Conservation (phyloP, 1,140 invertebrate genomes). For the Caligus rogercresseyi region DNA sequence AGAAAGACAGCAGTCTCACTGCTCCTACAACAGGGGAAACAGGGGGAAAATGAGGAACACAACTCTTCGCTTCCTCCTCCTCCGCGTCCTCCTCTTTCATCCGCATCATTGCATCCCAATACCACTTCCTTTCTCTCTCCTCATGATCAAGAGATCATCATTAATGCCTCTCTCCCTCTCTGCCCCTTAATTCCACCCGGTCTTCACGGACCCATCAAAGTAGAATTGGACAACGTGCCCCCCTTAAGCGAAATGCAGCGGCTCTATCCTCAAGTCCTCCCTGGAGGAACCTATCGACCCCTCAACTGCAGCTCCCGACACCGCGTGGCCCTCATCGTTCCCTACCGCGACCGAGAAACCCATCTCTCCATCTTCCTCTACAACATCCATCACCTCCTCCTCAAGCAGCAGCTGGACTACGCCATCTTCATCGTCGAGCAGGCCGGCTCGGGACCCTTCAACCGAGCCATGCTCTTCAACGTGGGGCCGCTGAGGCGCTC, state of each 20-base stretch:
- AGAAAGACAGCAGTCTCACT: no score
- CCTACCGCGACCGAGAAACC: slow-evolving; percentile 60
- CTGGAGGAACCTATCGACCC: slow-evolving; percentile 59
- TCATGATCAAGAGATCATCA: neutral
- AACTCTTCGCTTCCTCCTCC: no score
- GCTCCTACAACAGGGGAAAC: no score
- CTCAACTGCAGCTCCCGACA: slow-evolving; percentile 50
- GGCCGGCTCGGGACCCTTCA: slow-evolving; percentile 51
- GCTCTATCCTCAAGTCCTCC: slow-evolving; percentile 34
- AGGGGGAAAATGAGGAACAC: no score
- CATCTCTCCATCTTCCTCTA: slow-evolving; percentile 65
- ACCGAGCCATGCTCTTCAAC: slow-evolving; percentile 83
- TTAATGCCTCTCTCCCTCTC: neutral
- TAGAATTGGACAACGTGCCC: slow-evolving; percentile 1
- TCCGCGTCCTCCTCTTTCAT: neutral
- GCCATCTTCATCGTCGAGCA: slow-evolving; percentile 90
- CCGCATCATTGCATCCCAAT: neutral
- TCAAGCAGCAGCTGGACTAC: slow-evolving; percentile 77
- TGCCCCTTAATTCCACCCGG: slow-evolving; percentile 18
- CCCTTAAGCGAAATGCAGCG: slow-evolving; percentile 10
- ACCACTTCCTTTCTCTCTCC: neutral
- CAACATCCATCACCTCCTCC: slow-evolving; percentile 67
- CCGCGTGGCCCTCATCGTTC: slow-evolving; percentile 70
- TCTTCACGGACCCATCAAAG: slow-evolving; percentile 14
- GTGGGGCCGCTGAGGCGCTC: slow-evolving; percentile 75